These are phyloP conservation scores for Cepaea hortensis DNA, from an alignment of 2,888 invertebrate species.

Conservation along the genomic window DNA sequence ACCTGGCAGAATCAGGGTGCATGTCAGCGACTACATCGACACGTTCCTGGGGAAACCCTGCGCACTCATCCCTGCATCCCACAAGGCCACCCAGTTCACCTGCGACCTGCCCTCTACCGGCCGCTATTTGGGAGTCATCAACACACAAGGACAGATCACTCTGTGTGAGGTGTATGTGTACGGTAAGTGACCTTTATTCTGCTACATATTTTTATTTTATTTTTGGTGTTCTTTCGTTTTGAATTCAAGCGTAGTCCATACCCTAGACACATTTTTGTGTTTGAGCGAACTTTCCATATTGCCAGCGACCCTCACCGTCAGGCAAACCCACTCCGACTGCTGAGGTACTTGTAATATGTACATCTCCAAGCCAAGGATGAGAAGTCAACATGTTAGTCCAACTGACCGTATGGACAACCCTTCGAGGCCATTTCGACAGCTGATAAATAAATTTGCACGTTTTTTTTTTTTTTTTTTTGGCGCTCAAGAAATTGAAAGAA, in stretches of 20 bases:
- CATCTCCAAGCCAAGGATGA: no score
- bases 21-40: conserved; percentile 46
- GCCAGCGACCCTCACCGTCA: no score
- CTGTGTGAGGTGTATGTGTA: conserved; percentile 56
- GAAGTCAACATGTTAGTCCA: no score
- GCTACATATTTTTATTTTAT: background rate
- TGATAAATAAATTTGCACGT: no score
- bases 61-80: conserved; percentile 28
- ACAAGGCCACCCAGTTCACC: conserved; percentile 25
- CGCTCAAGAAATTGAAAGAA: no score
- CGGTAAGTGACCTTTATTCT: conserved; percentile 35
- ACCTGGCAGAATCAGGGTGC: conserved; percentile 35
- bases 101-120: conserved; percentile 41
- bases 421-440: no score
- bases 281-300: no score
- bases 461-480: no score
- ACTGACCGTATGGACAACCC: no score
- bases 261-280: no score
- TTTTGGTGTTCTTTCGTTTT: background rate
- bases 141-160: conserved; percentile 45
- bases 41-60: conserved; percentile 45
- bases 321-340: no score
- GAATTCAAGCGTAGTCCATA: background rate
- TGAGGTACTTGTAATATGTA: no score
- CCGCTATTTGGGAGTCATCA: conserved; percentile 42